Evolutionary conservation across 2,113 vertebrate species (phyloP).

Genomic region (Neofelis nebulosa): DNA sequence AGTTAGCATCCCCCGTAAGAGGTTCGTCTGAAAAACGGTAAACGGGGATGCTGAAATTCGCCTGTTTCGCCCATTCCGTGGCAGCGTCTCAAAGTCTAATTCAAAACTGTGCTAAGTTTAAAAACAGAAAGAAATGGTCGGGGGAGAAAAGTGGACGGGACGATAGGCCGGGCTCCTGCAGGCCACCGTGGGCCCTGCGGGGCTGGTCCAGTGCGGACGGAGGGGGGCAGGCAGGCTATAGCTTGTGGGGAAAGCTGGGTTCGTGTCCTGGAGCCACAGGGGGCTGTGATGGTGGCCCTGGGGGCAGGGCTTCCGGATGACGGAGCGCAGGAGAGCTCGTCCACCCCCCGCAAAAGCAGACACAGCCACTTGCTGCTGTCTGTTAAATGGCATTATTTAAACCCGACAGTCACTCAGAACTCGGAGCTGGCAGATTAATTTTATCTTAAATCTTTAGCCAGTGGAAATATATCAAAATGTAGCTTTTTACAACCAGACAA

Average conservation of each 20-base stretch:
- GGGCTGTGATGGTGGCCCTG: fast-evolving
- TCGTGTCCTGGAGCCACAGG: fast-evolving
- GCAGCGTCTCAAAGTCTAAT: fast-evolving
- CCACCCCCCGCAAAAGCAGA: fast-evolving
- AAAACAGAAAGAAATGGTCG: fast-evolving
- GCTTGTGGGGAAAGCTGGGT: not conserved
- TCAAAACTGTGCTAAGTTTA: not conserved
- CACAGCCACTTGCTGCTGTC: not conserved
- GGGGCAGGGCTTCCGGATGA: fast-evolving
- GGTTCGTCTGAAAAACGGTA: fast-evolving
- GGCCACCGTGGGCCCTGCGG: fast-evolving
- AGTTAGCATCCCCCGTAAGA: not conserved
- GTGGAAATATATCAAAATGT: not conserved
- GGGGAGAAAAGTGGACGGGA: fast-evolving
- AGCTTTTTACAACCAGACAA: not conserved
- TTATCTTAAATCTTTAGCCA: not conserved
- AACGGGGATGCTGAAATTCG: fast-evolving
- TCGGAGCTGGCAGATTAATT: not conserved
- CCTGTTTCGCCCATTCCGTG: fast-evolving
- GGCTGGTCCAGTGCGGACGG: fast-evolving
- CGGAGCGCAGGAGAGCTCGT: fast-evolving
- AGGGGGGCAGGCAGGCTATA: not conserved
- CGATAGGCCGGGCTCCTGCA: fast-evolving
- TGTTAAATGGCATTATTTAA: not conserved
- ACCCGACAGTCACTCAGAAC: not conserved